Base-by-base conservation (phyloP, 2,797 vertebrate species). In the Melanotaenia parkinsoni region DNA sequence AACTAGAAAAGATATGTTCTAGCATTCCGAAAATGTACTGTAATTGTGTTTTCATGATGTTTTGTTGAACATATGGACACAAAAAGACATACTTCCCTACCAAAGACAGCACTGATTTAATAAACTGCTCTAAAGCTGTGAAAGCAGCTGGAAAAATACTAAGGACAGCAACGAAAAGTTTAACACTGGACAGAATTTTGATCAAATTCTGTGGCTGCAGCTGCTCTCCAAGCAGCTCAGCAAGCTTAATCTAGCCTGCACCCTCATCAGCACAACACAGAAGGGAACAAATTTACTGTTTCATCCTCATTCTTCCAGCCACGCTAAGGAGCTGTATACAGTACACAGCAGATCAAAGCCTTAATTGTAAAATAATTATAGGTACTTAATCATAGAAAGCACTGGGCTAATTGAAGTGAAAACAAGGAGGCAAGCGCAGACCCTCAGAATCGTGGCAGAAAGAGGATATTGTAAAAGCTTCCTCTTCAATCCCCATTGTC, bases 361-460 rank as follows among this genome's bases (percentile, higher is more conserved):
- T 97, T 99, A 98, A 99, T 99, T 99, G 98, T 99, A 99, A 98
- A 99, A 98, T 99, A 99, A 99, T 99, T 98, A 98, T 97, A 97
- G 97, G 96, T 96, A 97, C 97, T 99, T 98, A 98, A 99, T 99
- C 98, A 99, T 95, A 95, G 96, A 95, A 96, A 99, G 97, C 96
- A 94, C 96, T 94, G 93, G 95, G 96, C 96, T 99, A 99, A 99
- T 98, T 98, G 97, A 96, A 97, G 96, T 96, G 95, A 95, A 96
- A 94, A 92, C 96, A 98, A 98, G 97, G 95, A 95, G 94, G 93
- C 92, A 92, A 96, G 95, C 92, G 95, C 95, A 94, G 96, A 95
- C 96, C 94, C 94, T 95, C 93, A 94, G 95, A 97, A 97, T 95
- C 90, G 93, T 4, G 90, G 94, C 96, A 99, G 97, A 98, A 98